phyloP scores from a whole-genome alignment of 2,888 invertebrate genomes.

The Eurytoma californica region DNA sequence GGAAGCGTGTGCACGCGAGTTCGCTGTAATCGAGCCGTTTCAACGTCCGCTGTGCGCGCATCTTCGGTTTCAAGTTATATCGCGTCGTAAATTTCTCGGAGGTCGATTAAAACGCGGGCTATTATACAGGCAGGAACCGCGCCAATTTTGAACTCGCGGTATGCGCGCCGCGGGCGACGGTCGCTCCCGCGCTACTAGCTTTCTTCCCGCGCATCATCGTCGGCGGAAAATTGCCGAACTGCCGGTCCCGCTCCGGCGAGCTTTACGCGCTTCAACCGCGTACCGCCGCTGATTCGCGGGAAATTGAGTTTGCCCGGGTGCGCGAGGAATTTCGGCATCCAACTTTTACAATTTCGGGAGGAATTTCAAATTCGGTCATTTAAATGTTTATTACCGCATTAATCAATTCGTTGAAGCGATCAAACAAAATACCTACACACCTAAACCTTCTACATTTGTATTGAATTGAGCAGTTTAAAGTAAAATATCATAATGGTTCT shows the following conservation, averaged over 20 bases:
- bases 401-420: too few species aligned
- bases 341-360: too few species aligned
- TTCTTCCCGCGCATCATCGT: background rate
- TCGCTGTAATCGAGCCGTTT: background rate
- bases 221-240: constrained; percentile 3
- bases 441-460: too few species aligned
- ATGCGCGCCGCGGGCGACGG: background rate
- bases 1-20: too few species aligned
- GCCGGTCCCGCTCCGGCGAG: background rate
- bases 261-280: background rate
- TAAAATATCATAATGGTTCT: too few species aligned
- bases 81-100: background rate
- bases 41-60: background rate
- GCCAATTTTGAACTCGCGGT: background rate
- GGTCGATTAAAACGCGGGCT: too few species aligned
- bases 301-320: background rate
- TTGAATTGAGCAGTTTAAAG: too few species aligned
- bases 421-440: too few species aligned
- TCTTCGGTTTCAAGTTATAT: background rate
- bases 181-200: background rate
- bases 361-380: too few species aligned
- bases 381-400: too few species aligned
- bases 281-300: background rate
- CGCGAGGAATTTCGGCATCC: background rate
- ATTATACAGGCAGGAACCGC: background rate